Evolutionary conservation across 2,113 vertebrate species (phyloP).

Genomic region (Entomyzon cyanotis): DNA sequence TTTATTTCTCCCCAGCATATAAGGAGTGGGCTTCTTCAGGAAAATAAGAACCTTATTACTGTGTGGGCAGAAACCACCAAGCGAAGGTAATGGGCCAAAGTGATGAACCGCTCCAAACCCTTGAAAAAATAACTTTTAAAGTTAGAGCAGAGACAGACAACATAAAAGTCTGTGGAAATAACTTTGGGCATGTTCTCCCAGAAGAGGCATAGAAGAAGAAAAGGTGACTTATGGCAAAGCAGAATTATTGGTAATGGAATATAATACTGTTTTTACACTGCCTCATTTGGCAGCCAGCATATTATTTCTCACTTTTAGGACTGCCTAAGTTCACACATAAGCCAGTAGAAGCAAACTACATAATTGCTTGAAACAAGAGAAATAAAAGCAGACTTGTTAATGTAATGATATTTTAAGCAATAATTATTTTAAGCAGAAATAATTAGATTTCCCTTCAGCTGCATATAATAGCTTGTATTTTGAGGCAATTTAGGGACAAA

Average conservation of each 20-base stretch:
- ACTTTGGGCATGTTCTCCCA: not conserved
- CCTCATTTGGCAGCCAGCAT: not conserved
- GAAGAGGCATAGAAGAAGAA: not conserved
- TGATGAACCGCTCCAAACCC: not conserved
- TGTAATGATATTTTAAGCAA: slow-evolving; percentile 8
- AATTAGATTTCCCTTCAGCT: slow-evolving; percentile 16
- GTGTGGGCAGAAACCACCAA: not conserved
- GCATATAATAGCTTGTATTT: not conserved
- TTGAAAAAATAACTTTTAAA: not conserved
- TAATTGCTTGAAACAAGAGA: slow-evolving; percentile 22
- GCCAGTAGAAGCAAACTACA: not conserved
- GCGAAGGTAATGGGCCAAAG: not conserved
- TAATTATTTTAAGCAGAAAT: slow-evolving; percentile 36
- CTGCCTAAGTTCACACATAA: not conserved
- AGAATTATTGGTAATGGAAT: not conserved
- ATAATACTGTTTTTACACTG: not conserved
- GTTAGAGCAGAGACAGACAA: not conserved
- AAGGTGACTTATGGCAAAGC: not conserved
- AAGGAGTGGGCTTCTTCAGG: not conserved
- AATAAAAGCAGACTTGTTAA: slow-evolving; percentile 31
- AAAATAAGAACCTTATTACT: not conserved
- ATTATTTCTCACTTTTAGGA: not conserved
- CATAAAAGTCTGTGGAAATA: not conserved
- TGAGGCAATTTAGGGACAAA: not conserved
- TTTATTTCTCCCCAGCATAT: not conserved